Base-by-base conservation (phyloP, 1,140 invertebrate genomes). In the Frieseomelitta varia region DNA sequence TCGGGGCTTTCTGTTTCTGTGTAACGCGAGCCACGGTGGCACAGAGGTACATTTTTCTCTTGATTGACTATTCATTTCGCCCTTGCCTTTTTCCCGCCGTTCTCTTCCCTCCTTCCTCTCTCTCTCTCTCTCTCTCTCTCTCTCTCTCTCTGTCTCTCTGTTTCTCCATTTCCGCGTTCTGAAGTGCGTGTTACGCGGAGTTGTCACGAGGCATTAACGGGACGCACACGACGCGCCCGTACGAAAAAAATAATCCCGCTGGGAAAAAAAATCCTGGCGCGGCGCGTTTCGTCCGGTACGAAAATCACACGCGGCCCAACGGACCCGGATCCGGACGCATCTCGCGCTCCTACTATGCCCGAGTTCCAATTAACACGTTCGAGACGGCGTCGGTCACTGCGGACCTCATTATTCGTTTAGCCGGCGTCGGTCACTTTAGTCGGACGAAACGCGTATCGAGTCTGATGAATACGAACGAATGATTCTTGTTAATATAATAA, bases 61-160 rank as follows among this genome's bases (percentile, higher is more conserved):
- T 89, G 87, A 89, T 89, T 89, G 88, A 89, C 87, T 88, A 89
- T 89, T 89, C 87, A 89, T 89, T 88, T 89, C 65, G 67, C 76
- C 1, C 67, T 21, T 24, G 27, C n/a, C 77, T 58, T 79, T 47
- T 21, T 55, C 2, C 14, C 39, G 12, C 30, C 27, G 15, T 30
- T 30, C 27, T 15, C 63, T 30, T 14, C n/a, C n/a, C 27, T 65
- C n/a, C 4, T 27, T 27, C 14, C 61, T 15, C n/a, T 30, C 27
- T 17, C n/a, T 27, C 14, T 63, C 61, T 27, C n/a, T 56, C n/a
- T 56, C 11, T 47, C 12, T 56, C 8, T n/a, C 24, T 15, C 24
- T 63, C 14, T 14, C 0, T 27, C 14, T 12, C 61, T 65, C 15
- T 3, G 24, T 61, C n/a, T n/a, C n/a, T n/a, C n/a, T n/a, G n/a